A percentile compares a stretch with the other conserved stretches of the same genome.
These are phyloP conservation scores for Platycercus adscitus DNA, from an alignment of 2,113 vertebrate genomes.

Conservation along the genomic window DNA sequence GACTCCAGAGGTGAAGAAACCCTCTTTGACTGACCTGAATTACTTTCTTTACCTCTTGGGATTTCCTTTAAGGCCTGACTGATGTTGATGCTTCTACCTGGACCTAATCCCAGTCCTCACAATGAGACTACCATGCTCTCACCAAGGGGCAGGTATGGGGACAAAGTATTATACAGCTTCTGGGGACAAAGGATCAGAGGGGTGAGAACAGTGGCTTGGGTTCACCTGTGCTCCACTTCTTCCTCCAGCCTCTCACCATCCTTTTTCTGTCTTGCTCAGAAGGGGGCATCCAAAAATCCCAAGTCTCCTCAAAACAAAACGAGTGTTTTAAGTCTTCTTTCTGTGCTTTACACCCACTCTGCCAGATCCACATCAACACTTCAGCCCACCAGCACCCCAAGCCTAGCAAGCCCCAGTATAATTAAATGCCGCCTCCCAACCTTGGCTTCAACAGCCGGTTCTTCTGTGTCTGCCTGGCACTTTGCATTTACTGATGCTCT, in stretches of 20 bases:
- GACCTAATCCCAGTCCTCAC: background rate
- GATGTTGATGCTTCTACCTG: background rate
- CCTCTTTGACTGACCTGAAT: background rate
- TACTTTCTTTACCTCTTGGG: background rate
- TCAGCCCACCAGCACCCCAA: slow-evolving; percentile 2
- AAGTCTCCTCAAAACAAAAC: background rate
- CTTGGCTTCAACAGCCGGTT: background rate
- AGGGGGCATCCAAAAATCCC: background rate
- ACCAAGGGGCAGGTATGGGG: background rate
- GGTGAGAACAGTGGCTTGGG: background rate
- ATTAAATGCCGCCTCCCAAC: slow-evolving; percentile 19
- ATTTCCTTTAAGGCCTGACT: background rate
- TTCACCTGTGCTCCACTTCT: background rate
- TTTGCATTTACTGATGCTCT: background rate
- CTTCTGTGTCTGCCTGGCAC: background rate
- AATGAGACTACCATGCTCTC: background rate
- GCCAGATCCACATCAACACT: slow-evolving; percentile 30
- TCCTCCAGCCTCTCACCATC: background rate
- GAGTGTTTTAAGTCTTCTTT: background rate
- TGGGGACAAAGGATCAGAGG: background rate
- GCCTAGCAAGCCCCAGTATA: slow-evolving; percentile 21
- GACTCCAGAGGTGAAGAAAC: background rate
- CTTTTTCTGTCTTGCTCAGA: background rate
- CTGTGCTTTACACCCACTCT: background rate
- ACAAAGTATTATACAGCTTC: background rate